A percentile compares a stretch with the other conserved stretches of the same genome.
phyloP scores from a whole-genome alignment of 2,797 vertebrate genomes.

The Spizella passerina region DNA sequence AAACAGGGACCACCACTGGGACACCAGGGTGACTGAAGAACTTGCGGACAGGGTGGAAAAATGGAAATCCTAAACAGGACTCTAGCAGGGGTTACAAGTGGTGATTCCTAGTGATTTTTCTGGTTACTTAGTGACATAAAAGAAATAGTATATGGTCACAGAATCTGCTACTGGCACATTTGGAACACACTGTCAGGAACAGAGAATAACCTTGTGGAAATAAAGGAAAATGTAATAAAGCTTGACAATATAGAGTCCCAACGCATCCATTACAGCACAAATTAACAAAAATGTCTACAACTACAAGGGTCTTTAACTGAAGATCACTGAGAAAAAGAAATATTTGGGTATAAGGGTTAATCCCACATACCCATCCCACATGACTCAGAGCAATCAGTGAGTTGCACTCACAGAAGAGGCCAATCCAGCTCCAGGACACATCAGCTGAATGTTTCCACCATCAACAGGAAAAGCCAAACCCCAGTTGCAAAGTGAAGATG shows the following conservation, averaged over 20 bases:
- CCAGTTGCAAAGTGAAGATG: background rate
- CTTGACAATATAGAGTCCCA: background rate
- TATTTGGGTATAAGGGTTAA: background rate
- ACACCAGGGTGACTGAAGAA: background rate
- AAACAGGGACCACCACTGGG: background rate
- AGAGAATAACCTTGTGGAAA: background rate
- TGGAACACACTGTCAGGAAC: background rate
- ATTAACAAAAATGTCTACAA: background rate
- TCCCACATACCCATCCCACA: background rate
- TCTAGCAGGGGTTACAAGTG: background rate
- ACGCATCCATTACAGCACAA: background rate
- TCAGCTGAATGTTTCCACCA: background rate
- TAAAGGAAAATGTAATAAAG: background rate
- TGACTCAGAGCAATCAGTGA: background rate
- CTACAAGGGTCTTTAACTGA: background rate
- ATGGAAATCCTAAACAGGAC: background rate
- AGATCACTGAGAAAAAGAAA: background rate
- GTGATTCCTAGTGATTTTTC: rapidly evolving
- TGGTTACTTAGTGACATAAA: background rate
- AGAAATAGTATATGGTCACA: background rate
- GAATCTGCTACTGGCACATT: background rate
- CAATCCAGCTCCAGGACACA: background rate
- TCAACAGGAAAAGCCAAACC: background rate
- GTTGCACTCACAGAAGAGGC: background rate
- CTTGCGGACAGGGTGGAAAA: background rate